Evolutionary conservation across 2,888 invertebrate genomes (phyloP), one percentile per base, ranked within the genome.

Genomic region (Ochropacha duplaris): DNA sequence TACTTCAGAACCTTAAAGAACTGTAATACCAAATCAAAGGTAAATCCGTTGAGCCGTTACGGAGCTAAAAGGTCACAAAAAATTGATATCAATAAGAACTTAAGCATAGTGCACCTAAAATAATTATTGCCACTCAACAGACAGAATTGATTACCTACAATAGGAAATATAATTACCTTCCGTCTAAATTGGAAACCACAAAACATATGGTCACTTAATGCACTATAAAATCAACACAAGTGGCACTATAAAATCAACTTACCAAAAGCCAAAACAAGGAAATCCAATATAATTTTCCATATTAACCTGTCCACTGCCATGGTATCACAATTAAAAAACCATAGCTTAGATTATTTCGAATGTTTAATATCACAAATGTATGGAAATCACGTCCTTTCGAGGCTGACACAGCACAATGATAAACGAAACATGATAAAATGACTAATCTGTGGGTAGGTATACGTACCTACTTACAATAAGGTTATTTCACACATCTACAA

Each of bases 261-360:
- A 91, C 92, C 84, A 54, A 85, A 83, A 12, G 68, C 64, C 59
- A 90, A 70, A 28, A 87, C 77, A 12, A 83, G 8, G 44, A 90
- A 69, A 69, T 91, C 91, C 78, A 91, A 61, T 22, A 81, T 49
- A 39, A 91, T 82, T 68, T 91, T 90, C 81, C 84, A 83, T 61
- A 86, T 76, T 52, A 89, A 56, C 62, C 65, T 82, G 61, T 86
- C 85, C 60, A 82, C 79, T 24, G 82, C 83, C 89, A 86, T 86
- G 59, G 36, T 59, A 19, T 49, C 50, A 58, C 56, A 26, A 54
- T 54, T 57, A 56, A 5, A 52, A 54, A 9, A 16, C 24, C 34
- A 44, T 22, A 67, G 65, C 54, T 62, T 61, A 16, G 58, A 70
- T 69, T 58, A 69, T 61, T 39, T 58, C 39, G 34, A 59, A 57